These are phyloP conservation scores for Scomber scombrus DNA, from an alignment of 2,113 vertebrate species.

Conservation along the genomic window DNA sequence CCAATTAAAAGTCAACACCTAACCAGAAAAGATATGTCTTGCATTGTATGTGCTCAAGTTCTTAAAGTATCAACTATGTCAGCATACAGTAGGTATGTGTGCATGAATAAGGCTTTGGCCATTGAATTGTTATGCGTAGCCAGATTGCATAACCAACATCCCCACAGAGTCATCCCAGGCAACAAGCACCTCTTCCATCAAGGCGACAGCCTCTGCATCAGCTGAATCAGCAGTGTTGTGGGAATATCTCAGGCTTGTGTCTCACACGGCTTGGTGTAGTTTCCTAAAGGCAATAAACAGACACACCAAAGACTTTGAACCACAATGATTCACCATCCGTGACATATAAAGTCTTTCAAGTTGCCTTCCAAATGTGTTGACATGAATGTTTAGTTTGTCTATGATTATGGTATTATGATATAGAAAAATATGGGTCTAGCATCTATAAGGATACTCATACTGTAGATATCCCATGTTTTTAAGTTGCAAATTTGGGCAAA, in stretches of 20 bases:
- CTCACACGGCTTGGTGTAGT: slow-evolving; percentile 15
- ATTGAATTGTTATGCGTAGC: slow-evolving; percentile 33
- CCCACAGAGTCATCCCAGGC: slow-evolving; percentile 49
- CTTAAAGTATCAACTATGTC: slow-evolving; percentile 12
- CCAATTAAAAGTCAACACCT: not conserved
- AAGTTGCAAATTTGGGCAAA: not conserved
- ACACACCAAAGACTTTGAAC: not conserved
- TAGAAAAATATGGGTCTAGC: not conserved
- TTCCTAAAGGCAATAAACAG: slow-evolving; percentile 38
- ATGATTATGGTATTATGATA: not conserved
- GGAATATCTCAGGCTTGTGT: slow-evolving; percentile 46
- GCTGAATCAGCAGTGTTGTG: slow-evolving; percentile 48
- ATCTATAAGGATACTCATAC: not conserved
- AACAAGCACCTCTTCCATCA: slow-evolving; percentile 47
- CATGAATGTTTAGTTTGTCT: slow-evolving; percentile 11
- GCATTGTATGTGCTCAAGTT: slow-evolving; percentile 11
- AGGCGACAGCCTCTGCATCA: slow-evolving; percentile 22
- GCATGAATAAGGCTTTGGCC: slow-evolving; percentile 15
- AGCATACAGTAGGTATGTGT: slow-evolving; percentile 11
- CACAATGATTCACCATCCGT: slow-evolving; percentile 12
- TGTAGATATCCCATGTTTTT: not conserved
- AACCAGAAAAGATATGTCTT: not conserved
- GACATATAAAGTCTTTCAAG: not conserved
- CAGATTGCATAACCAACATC: slow-evolving; percentile 52
- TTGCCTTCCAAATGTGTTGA: slow-evolving; percentile 8